Evolutionary conservation across 1,140 invertebrate species (phyloP).

Genomic region (Bombus polaris): DNA sequence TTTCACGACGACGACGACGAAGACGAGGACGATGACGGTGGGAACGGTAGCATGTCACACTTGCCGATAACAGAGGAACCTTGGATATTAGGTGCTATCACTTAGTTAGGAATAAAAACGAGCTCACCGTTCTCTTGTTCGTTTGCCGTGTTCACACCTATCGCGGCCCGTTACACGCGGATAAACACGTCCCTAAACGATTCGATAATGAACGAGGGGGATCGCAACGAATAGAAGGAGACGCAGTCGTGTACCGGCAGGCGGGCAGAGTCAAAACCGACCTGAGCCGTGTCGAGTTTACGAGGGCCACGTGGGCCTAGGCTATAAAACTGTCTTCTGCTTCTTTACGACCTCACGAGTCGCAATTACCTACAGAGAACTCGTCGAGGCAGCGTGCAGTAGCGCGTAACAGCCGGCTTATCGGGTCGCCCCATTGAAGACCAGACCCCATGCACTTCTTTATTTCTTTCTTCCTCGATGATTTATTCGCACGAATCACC

Average conservation of each 20-base stretch:
- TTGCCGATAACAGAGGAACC: not conserved
- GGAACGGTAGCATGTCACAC: slow-evolving; percentile 26
- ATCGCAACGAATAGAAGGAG: slow-evolving; percentile 66
- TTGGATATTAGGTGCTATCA: not conserved
- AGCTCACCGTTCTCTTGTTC: slow-evolving; percentile 1
- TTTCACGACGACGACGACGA: slow-evolving; percentile 8
- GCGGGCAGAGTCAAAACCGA: slow-evolving; percentile 53
- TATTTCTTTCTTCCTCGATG: slow-evolving; percentile 1
- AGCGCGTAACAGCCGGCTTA: slow-evolving; percentile 68
- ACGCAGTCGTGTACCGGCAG: slow-evolving; percentile 48
- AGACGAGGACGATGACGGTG: not conserved
- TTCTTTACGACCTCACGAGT: slow-evolving; percentile 76
- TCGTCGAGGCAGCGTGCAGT: slow-evolving; percentile 69
- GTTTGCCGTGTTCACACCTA: slow-evolving; percentile 57
- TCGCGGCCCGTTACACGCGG: slow-evolving; percentile 61
- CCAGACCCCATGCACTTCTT: slow-evolving; percentile 44
- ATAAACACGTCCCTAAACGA: slow-evolving; percentile 67
- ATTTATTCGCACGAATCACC: slow-evolving; percentile 16
- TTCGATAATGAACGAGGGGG: slow-evolving; percentile 73
- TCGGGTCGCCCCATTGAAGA: slow-evolving; percentile 68
- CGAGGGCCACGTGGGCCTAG: slow-evolving; percentile 79
- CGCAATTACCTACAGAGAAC: slow-evolving; percentile 75
- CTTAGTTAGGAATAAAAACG: not conserved
- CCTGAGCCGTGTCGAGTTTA: slow-evolving; percentile 72
- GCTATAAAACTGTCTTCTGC: slow-evolving; percentile 81